Conservation (phyloP, 2,797 vertebrate genomes). For the Ambastaia sidthimunki region DNA sequence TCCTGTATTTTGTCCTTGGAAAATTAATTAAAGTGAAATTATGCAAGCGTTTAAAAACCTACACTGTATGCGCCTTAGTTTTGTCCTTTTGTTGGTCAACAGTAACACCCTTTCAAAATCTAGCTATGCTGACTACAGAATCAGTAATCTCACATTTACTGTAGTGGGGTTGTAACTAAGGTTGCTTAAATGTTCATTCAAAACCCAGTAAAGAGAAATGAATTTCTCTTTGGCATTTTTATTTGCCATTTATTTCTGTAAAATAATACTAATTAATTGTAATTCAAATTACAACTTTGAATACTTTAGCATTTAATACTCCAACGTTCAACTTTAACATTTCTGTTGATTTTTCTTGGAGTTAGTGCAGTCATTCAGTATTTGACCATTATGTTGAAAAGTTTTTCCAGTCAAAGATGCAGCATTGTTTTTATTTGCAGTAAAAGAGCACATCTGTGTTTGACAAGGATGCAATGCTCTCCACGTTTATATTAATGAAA, state of each 20-base stretch:
- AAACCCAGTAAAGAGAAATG: not conserved
- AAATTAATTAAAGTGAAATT: constrained; percentile 55
- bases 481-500: constrained; percentile 53
- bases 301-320: no score
- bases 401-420: constrained; percentile 27
- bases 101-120: constrained; percentile 28
- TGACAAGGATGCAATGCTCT: constrained; percentile 40
- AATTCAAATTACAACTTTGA: no score
- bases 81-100: constrained; percentile 40
- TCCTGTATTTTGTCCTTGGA: constrained; percentile 57
- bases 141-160: not conserved
- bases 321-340: no score
- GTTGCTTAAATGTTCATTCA: not conserved
- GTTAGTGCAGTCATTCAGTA: constrained; percentile 4
- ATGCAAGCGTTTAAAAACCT: constrained; percentile 46
- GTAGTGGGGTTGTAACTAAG: not conserved
- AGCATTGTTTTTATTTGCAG: constrained; percentile 15
- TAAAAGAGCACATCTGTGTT: constrained; percentile 24
- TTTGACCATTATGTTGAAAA: not conserved
- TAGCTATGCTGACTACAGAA: not conserved
- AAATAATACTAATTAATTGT: no score
- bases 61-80: constrained; percentile 23
- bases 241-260: no score
- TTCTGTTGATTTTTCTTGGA: not conserved
- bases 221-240: no score